Conservation (phyloP, 2,113 vertebrate species). For the Mastomys coucha region DNA sequence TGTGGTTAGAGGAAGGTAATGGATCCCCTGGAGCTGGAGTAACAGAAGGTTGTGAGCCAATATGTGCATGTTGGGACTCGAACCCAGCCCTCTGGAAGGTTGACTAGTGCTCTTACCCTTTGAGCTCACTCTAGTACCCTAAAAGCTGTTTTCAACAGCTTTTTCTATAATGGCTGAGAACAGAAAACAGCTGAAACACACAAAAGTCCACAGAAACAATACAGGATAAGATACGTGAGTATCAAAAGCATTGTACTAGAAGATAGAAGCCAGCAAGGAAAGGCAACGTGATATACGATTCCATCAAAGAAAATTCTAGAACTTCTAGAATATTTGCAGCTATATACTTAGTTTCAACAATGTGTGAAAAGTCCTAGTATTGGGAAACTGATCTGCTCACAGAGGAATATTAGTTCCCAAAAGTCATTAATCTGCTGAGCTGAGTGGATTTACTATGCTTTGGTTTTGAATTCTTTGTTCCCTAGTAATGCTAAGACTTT, state of each 20-base stretch:
- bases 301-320: neutral
- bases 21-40: neutral
- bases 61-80: neutral
- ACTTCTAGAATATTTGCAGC: neutral
- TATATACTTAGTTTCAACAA: neutral
- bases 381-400: neutral
- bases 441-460: neutral
- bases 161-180: neutral
- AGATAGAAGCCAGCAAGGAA: neutral
- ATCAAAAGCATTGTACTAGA: neutral
- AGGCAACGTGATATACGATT: neutral
- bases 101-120: neutral
- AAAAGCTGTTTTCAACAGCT: neutral
- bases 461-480: neutral
- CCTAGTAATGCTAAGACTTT: neutral
- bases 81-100: neutral
- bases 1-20: neutral
- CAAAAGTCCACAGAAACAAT: neutral
- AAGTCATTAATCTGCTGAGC: neutral
- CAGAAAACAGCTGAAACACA: neutral
- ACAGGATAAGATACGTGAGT: neutral
- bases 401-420: neutral
- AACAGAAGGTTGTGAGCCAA: neutral
- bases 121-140: neutral
- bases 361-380: neutral